Base-by-base conservation (phyloP, 2,888 invertebrate genomes). In the Morpho helenor region DNA sequence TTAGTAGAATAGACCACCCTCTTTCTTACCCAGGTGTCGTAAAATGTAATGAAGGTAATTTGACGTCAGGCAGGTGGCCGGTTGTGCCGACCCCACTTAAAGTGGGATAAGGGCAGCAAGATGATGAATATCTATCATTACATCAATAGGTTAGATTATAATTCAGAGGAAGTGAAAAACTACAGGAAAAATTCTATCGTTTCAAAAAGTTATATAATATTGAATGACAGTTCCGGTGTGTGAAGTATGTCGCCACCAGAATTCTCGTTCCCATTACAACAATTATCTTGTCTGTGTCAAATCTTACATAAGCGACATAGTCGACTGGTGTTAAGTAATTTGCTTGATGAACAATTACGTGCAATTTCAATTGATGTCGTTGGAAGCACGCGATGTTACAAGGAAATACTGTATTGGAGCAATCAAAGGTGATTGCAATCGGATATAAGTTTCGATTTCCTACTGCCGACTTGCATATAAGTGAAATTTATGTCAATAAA, bases 211-310 rank as follows among this genome's bases (percentile, higher is more conserved):
- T 54, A 54, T 16, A 51, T 49, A 61, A 51, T 22, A 40, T 6
- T 44, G 48, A 48, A 46, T 43, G 31, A 50, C 50, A 43, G 44
- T 54, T 57, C 53, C 51, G 51, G 16, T 31, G 41, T 44, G 39
- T 22, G 47, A 52, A 53, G 50, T 50, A 31, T 57, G 46, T 58
- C 50, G 57, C 57, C 57, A 57, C 60, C 60, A 60, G 53, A 49
- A 53, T 50, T 57, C 49, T 16, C 42, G 54, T 61, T 57, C 41
- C 61, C 59, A 56, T 64, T 63, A 59, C 56, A 61, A 31, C 56
- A 62, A 62, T 66, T 64, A 61, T 59, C 68, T 60, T 59, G 66
- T 67, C 65, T 65, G 62, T 66, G 69, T 66, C 63, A 64, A 66
- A 62, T 64, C 64, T 70, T 64, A 64, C 62, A 64, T 62, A 60